phyloP scores from a whole-genome alignment of 2,113 vertebrate genomes.

The Columba janthina region DNA sequence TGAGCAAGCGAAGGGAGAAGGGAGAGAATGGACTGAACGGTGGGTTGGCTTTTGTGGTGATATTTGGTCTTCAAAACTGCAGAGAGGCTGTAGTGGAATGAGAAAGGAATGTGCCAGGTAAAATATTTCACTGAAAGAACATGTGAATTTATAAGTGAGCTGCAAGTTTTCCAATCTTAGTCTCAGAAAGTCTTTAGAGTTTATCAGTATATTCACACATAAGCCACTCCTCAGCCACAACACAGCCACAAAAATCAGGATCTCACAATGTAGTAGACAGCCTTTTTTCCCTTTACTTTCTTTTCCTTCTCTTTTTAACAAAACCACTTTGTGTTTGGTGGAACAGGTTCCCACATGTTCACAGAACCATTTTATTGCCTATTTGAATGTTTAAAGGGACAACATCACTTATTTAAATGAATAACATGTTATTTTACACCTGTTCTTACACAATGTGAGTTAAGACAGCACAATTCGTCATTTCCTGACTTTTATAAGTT shows the following conservation, averaged over 20 bases:
- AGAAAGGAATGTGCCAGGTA: not conserved
- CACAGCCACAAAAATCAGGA: not conserved
- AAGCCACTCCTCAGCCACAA: not conserved
- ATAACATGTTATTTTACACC: slow-evolving; percentile 37
- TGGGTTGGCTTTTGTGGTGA: not conserved
- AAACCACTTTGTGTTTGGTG: not conserved
- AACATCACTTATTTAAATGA: slow-evolving; percentile 47
- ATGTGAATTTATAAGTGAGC: not conserved
- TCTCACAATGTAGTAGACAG: not conserved
- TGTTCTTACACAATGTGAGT: not conserved
- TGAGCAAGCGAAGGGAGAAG: not conserved
- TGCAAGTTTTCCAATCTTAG: not conserved
- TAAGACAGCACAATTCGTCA: not conserved
- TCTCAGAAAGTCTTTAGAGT: not conserved
- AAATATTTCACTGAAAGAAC: not conserved
- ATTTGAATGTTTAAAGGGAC: slow-evolving; percentile 48
- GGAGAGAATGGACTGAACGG: not conserved
- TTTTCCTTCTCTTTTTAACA: slow-evolving; percentile 21
- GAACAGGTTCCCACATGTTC: slow-evolving; percentile 25
- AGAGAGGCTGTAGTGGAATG: not conserved
- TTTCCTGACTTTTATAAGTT: not conserved
- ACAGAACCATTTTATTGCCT: slow-evolving; percentile 22
- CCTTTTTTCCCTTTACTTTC: accelerated
- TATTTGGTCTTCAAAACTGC: not conserved
- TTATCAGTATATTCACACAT: not conserved